A percentile compares a stretch with the other conserved stretches of the same genome.
phyloP scores from a whole-genome alignment of 2,797 vertebrate genomes.

The Phrynocephalus vlangalii region DNA sequence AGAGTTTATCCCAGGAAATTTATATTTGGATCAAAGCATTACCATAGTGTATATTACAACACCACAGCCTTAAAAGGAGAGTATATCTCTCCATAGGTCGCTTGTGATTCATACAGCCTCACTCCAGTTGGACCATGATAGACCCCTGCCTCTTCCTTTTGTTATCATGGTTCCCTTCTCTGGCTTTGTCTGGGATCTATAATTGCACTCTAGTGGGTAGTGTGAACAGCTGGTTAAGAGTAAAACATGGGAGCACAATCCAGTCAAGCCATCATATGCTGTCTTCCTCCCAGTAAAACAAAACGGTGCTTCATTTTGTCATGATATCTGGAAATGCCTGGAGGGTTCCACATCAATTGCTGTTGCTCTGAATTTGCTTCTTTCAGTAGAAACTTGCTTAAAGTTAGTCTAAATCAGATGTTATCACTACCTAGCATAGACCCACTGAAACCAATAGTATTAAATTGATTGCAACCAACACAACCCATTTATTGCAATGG shows the following conservation, averaged over 20 bases:
- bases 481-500: no score
- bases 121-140: no score
- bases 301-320: not conserved
- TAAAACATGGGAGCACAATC: not conserved
- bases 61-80: not conserved
- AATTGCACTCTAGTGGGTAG: not conserved
- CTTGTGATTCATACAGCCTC: no score
- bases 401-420: not conserved
- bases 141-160: no score
- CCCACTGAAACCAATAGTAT: no score
- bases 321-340: not conserved
- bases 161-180: not conserved
- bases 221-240: not conserved
- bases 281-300: not conserved
- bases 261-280: not conserved
- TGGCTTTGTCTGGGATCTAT: not conserved
- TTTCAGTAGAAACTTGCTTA: not conserved
- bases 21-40: not conserved
- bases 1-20: not conserved
- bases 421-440: no score
- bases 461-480: no score
- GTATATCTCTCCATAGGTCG: no score
- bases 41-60: not conserved
- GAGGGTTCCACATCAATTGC: not conserved
- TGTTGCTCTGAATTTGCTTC: not conserved